Evolutionary conservation across 2,113 vertebrate genomes (phyloP).

Genomic region (Hemibagrus wyckioides): DNA sequence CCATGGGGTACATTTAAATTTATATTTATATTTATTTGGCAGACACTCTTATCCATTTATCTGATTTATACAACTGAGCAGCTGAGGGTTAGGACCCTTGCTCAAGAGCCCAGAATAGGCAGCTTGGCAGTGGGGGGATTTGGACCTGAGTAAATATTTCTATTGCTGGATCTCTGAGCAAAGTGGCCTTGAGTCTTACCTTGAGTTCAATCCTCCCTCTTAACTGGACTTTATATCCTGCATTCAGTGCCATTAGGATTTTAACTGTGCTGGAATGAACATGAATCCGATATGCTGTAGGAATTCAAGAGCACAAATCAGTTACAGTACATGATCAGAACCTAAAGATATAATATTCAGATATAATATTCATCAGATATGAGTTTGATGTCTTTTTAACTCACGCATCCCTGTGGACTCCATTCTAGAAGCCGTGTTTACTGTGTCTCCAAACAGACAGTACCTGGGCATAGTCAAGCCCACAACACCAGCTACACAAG

Average conservation of each 20-base stretch:
- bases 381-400: constrained; percentile 31
- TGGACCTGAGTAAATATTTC: no score
- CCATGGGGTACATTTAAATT: not conserved
- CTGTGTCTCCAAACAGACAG: constrained; percentile 80
- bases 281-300: constrained; percentile 79
- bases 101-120: no score
- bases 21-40: no score
- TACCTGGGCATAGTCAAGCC: constrained; percentile 82
- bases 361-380: not conserved
- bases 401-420: constrained; percentile 76
- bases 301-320: constrained; percentile 1
- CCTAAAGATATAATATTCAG: not conserved
- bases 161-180: not conserved
- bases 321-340: not conserved
- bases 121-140: no score
- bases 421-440: constrained; percentile 77
- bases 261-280: constrained; percentile 74
- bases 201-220: constrained; percentile 71
- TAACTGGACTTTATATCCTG: constrained; percentile 74
- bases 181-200: constrained; percentile 58
- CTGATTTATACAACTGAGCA: no score
- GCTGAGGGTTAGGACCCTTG: no score
- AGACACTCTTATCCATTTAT: no score
- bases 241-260: constrained; percentile 69
- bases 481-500: constrained; percentile 76